These are phyloP conservation scores for Andrena bicolor DNA, from an alignment of 2,888 invertebrate genomes.

Conservation along the genomic window DNA sequence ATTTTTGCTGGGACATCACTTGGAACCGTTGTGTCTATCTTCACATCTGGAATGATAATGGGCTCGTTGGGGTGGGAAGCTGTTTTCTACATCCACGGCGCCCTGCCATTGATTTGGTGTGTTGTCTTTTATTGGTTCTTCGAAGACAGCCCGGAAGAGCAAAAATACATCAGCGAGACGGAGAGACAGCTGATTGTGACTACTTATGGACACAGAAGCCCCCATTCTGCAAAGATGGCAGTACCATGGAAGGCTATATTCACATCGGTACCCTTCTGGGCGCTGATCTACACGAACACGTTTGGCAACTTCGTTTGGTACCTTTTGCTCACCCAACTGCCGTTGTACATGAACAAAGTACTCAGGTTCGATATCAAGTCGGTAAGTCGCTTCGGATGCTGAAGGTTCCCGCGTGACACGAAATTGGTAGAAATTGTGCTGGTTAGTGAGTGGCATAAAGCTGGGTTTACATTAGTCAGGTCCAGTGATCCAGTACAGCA, in stretches of 20 bases:
- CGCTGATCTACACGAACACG: slow-evolving; percentile 84
- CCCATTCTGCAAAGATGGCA: slow-evolving; percentile 48
- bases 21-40: slow-evolving; percentile 82
- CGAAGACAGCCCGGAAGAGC: slow-evolving; percentile 83
- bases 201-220: slow-evolving; percentile 80
- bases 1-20: slow-evolving; percentile 82
- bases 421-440: no score
- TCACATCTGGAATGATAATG: slow-evolving; percentile 80
- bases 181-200: slow-evolving; percentile 81
- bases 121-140: slow-evolving; percentile 77
- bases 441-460: no score
- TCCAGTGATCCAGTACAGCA: no score
- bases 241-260: slow-evolving; percentile 85
- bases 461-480: no score
- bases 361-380: slow-evolving; percentile 84
- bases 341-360: slow-evolving; percentile 85
- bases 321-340: slow-evolving; percentile 86
- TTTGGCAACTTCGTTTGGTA: slow-evolving; percentile 86
- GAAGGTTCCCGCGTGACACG: no score
- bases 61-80: slow-evolving; percentile 77
- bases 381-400: slow-evolving; percentile 76
- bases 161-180: slow-evolving; percentile 81
- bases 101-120: slow-evolving; percentile 81
- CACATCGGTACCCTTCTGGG: slow-evolving; percentile 85
- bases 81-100: slow-evolving; percentile 82